Conservation (phyloP, 2,888 invertebrate genomes). For the Orthosia gothica region DNA sequence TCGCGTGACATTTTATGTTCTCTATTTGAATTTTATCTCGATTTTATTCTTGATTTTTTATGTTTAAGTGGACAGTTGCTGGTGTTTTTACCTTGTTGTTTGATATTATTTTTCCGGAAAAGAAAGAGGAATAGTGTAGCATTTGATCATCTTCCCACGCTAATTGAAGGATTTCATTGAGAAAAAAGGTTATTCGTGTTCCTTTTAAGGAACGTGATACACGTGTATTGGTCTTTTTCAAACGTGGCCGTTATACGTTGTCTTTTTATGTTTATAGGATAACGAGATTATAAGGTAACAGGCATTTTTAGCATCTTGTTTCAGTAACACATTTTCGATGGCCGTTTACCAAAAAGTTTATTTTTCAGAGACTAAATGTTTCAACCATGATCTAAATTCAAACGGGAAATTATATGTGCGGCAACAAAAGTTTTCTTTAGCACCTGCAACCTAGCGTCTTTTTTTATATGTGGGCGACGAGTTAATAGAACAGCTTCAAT, state of each 20-base stretch:
- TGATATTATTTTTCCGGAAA: constrained; percentile 22
- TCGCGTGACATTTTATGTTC: constrained; percentile 51
- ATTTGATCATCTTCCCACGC: constrained; percentile 46
- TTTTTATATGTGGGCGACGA: too few species aligned
- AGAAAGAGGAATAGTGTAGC: constrained; percentile 19
- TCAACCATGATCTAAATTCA: too few species aligned
- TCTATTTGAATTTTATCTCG: constrained; percentile 53
- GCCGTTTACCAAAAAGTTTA: too few species aligned
- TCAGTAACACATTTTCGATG: too few species aligned
- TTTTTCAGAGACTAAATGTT: background rate
- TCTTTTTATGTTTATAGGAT: background rate
- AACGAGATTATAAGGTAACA: constrained; percentile 4
- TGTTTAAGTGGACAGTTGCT: constrained; percentile 33
- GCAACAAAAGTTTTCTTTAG: too few species aligned
- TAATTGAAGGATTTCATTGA: constrained; percentile 53
- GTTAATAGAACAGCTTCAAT: too few species aligned
- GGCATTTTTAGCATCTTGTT: background rate
- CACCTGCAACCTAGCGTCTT: too few species aligned
- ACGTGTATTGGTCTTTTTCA: constrained; percentile 10
- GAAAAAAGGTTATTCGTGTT: constrained; percentile 44
- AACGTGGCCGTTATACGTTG: background rate
- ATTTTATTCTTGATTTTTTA: constrained; percentile 51
- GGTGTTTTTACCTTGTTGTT: constrained; percentile 32
- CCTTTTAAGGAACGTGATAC: constrained; percentile 16
- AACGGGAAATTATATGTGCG: too few species aligned